Conservation (phyloP, 2,797 vertebrate species). For the Pangasius djambal region DNA sequence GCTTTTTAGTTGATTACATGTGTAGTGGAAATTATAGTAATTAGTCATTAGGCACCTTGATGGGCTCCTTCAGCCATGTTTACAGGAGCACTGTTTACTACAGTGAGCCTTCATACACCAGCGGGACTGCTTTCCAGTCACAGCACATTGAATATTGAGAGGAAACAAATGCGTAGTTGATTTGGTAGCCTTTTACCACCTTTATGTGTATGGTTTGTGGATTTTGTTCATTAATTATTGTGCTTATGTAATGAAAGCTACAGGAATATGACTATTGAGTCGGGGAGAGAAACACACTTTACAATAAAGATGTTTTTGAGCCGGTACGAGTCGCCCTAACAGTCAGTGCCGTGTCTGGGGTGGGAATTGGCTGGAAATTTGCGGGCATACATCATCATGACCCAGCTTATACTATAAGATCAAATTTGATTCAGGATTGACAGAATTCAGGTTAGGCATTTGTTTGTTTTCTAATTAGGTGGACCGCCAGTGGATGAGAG, state of each 20-base stretch:
- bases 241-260: background rate
- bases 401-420: background rate
- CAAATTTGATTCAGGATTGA: background rate
- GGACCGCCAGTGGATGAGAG: too few species aligned
- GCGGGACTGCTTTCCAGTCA: slow-evolving; percentile 17
- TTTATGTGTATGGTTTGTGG: slow-evolving; percentile 12
- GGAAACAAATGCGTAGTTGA: slow-evolving; percentile 20
- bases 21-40: slow-evolving; percentile 47
- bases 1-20: slow-evolving; percentile 24
- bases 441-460: background rate
- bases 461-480: background rate
- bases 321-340: background rate
- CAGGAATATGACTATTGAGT: background rate
- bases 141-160: slow-evolving; percentile 6
- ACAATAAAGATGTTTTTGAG: background rate
- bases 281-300: background rate
- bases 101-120: slow-evolving; percentile 5
- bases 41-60: slow-evolving; percentile 47
- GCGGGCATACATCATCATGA: background rate
- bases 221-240: background rate
- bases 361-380: background rate
- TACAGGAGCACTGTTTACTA: slow-evolving; percentile 39
- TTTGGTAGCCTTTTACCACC: slow-evolving; percentile 19
- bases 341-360: background rate
- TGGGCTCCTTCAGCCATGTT: slow-evolving; percentile 41